Percentiles rank a stretch among this genome's conserved stretches.
Conservation (phyloP, 2,797 vertebrate species). For the Muscicapa striata region DNA sequence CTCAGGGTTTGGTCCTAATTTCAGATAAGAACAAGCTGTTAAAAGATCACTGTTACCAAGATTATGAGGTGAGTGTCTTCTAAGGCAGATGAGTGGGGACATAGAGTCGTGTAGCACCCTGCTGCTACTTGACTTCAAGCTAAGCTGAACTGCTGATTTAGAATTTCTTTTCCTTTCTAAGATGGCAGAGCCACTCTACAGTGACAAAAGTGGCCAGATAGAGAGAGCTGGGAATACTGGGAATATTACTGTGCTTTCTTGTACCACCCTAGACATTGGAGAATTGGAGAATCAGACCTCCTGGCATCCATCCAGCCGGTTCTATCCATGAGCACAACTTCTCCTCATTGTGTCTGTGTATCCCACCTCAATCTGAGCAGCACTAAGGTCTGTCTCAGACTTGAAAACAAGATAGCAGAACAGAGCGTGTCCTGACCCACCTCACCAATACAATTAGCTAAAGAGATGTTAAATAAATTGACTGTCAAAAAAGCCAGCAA, state of each 20-base stretch:
- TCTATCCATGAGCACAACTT: neutral
- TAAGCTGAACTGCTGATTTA: neutral
- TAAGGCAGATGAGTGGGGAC: neutral
- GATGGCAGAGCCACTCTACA: neutral
- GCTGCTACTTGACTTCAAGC: neutral
- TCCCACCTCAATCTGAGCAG: neutral
- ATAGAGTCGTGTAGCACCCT: neutral
- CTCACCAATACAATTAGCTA: neutral
- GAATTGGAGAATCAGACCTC: neutral
- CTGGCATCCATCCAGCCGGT: neutral
- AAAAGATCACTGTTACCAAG: neutral
- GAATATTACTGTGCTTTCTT: neutral
- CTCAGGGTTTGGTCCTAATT: neutral
- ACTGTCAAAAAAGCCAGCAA: neutral
- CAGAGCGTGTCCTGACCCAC: neutral
- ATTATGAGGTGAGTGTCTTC: neutral
- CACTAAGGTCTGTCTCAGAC: neutral
- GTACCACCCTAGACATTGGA: neutral
- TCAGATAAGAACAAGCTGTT: neutral
- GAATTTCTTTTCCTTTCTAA: neutral
- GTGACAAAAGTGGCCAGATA: neutral
- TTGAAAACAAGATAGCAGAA: neutral
- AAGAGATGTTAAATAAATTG: neutral
- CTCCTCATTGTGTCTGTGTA: neutral
- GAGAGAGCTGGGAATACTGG: neutral